These are phyloP conservation scores for Saccopteryx bilineata DNA, from an alignment of 2,113 vertebrate species.

Conservation along the genomic window DNA sequence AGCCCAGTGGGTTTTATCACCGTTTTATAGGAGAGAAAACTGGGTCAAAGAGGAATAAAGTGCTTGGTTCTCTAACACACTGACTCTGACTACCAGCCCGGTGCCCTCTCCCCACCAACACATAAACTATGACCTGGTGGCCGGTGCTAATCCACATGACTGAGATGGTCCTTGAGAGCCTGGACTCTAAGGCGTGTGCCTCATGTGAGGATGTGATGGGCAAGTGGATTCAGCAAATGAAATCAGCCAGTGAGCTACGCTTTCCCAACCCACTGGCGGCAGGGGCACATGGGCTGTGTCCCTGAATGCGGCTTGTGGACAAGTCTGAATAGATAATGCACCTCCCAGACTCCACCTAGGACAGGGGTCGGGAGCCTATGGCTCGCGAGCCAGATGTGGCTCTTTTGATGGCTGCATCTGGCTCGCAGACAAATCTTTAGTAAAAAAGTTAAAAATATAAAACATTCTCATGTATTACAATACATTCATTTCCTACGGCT, in stretches of 20 bases:
- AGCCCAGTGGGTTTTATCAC: background rate
- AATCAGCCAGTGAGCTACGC: background rate
- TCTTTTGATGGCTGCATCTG: too few relatives aligned
- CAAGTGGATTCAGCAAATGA: background rate
- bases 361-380: too few relatives aligned
- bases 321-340: background rate
- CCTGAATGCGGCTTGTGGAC: background rate
- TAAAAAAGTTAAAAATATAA: too few relatives aligned
- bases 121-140: background rate
- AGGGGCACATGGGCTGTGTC: background rate
- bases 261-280: background rate
- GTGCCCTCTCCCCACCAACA: background rate
- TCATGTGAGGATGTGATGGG: background rate
- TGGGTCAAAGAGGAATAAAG: conserved; percentile 55
- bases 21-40: conserved; percentile 48
- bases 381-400: too few relatives aligned
- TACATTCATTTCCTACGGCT: too few relatives aligned
- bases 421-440: too few relatives aligned
- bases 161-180: background rate
- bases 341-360: background rate
- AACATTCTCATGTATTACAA: too few relatives aligned
- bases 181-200: background rate
- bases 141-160: background rate
- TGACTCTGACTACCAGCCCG: background rate
- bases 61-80: background rate